Percentiles rank a stretch among this genome's conserved stretches.
phyloP scores from a whole-genome alignment of 2,797 vertebrate genomes.

The Staurois parvus region DNA sequence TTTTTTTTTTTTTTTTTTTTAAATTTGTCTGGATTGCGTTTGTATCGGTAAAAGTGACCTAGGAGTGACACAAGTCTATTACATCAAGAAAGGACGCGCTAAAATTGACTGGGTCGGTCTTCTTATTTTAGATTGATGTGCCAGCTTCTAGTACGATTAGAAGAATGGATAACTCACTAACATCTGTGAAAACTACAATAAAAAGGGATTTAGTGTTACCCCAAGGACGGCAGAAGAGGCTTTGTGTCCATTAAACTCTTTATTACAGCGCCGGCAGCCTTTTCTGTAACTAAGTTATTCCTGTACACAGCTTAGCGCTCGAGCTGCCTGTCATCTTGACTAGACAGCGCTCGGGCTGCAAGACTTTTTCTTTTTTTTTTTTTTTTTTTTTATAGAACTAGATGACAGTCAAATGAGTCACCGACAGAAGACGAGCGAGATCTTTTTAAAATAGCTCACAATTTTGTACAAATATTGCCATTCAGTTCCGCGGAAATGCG shows the following conservation, averaged over 20 bases:
- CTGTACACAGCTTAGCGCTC: conserved; percentile 84
- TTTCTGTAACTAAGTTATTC: conserved; percentile 97
- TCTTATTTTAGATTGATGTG: conserved; percentile 89
- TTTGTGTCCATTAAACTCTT: conserved; percentile 99
- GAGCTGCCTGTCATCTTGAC: conserved; percentile 88
- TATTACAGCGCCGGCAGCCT: conserved; percentile 98
- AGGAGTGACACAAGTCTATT: conserved; percentile 87
- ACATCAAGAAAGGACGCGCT: conserved; percentile 81
- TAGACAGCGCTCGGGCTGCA: conserved; percentile 85
- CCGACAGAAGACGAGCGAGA: conserved; percentile 63
- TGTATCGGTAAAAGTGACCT: conserved; percentile 94
- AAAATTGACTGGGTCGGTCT: conserved; percentile 79
- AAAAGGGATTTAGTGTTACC: conserved; percentile 98
- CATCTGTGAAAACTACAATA: conserved; percentile 98
- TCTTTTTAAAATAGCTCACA: conserved; percentile 10
- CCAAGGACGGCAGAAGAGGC: conserved; percentile 93
- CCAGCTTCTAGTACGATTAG: conserved; percentile 93
- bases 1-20: conserved; percentile 77
- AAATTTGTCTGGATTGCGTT: conserved; percentile 92
- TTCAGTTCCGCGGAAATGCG: too few species aligned
- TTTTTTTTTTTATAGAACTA: conserved; percentile 77
- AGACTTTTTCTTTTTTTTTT: conserved; percentile 63
- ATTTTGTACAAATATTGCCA: conserved; percentile 59
- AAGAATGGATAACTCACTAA: conserved; percentile 98
- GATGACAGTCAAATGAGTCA: conserved; percentile 90